phyloP scores from a whole-genome alignment of 1,140 invertebrate genomes.

The Drosophila kepulauana region DNA sequence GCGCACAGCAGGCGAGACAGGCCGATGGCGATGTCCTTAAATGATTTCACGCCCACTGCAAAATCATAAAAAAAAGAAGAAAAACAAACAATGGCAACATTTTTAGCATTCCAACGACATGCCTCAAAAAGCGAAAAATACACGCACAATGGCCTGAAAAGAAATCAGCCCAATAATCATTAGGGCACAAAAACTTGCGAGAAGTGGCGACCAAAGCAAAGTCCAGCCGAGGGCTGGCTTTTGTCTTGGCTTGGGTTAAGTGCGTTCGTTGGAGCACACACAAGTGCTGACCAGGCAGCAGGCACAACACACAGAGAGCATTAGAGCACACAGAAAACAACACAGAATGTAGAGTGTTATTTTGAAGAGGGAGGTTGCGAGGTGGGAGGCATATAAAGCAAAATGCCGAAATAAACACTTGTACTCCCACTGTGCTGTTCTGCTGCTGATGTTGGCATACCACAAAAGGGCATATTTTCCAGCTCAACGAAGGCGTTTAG shows the following conservation, averaged over 20 bases:
- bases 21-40: slow-evolving; percentile 8
- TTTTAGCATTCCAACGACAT: slow-evolving; percentile 38
- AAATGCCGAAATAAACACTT: slow-evolving; percentile 82
- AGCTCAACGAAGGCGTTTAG: slow-evolving; percentile 71
- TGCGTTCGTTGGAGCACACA: slow-evolving; percentile 50
- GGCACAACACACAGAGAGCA: background rate
- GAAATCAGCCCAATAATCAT: slow-evolving; percentile 71
- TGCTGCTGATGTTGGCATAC: slow-evolving; percentile 26
- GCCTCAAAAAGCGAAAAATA: slow-evolving; percentile 14
- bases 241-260: slow-evolving; percentile 59
- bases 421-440: slow-evolving; percentile 31
- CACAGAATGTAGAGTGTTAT: too few relatives aligned
- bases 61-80: slow-evolving; percentile 48
- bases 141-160: slow-evolving; percentile 28
- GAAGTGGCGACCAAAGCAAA: background rate
- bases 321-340: too few relatives aligned
- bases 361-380: too few relatives aligned
- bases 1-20: slow-evolving; percentile 11
- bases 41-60: slow-evolving; percentile 66
- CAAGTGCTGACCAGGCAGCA: slow-evolving; percentile 62
- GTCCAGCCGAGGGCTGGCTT: slow-evolving; percentile 40
- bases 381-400: slow-evolving; percentile 39
- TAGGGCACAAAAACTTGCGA: slow-evolving; percentile 65
- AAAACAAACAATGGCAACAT: slow-evolving; percentile 63
- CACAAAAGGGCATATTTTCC: slow-evolving; percentile 79